A percentile compares a stretch with the other conserved stretches of the same genome.
These are phyloP conservation scores for Thyatira batis DNA, from an alignment of 2,888 invertebrate genomes.

Conservation along the genomic window DNA sequence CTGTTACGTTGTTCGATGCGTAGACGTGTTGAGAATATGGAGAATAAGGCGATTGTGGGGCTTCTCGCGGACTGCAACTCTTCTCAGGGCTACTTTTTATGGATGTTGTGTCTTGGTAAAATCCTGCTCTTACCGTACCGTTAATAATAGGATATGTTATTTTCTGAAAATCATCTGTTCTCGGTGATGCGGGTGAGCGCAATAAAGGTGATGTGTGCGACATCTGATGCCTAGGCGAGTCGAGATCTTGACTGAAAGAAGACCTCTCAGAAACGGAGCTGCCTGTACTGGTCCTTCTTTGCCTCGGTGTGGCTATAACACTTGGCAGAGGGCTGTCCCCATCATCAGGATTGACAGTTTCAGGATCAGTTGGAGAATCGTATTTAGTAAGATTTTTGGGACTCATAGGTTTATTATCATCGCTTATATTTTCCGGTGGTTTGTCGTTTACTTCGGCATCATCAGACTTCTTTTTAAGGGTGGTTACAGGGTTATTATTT, in stretches of 20 bases:
- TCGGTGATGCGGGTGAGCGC: slow-evolving; percentile 90
- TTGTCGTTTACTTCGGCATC: slow-evolving; percentile 76
- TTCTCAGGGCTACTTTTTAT: slow-evolving; percentile 92
- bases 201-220: slow-evolving; percentile 88
- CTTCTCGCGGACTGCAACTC: slow-evolving; percentile 90
- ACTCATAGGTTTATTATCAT: slow-evolving; percentile 51
- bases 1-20: slow-evolving; percentile 59
- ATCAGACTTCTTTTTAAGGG: slow-evolving; percentile 83
- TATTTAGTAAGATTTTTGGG: slow-evolving; percentile 61
- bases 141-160: slow-evolving; percentile 89
- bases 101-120: slow-evolving; percentile 94
- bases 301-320: slow-evolving; percentile 70
- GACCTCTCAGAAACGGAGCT: slow-evolving; percentile 91
- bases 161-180: slow-evolving; percentile 86
- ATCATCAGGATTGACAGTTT: slow-evolving; percentile 69
- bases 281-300: slow-evolving; percentile 89
- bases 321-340: slow-evolving; percentile 68
- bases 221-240: slow-evolving; percentile 88
- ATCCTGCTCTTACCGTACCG: slow-evolving; percentile 92
- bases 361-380: slow-evolving; percentile 68
- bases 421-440: slow-evolving; percentile 48
- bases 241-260: slow-evolving; percentile 89
- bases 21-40: slow-evolving; percentile 77
- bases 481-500: slow-evolving; percentile 76
- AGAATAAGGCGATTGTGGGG: slow-evolving; percentile 80